Evolutionary conservation across 2,888 invertebrate species (phyloP).

Genomic region (Sarcophaga rosellei): DNA sequence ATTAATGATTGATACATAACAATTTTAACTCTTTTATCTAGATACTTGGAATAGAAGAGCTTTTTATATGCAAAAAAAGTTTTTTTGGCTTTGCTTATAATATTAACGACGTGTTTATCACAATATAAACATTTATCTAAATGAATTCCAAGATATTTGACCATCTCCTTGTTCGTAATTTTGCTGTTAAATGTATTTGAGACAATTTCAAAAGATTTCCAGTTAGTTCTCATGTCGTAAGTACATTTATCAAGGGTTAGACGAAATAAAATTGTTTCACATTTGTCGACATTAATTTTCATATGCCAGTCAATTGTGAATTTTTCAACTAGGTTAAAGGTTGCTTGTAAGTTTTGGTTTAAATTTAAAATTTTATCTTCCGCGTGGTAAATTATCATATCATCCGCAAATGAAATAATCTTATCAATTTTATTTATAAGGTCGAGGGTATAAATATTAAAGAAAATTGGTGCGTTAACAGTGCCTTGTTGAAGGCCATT

Average conservation of each 20-base stretch:
- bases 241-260: too few species aligned
- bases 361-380: conserved; percentile 17
- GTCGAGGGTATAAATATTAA: neutral
- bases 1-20: neutral
- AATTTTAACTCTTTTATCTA: neutral
- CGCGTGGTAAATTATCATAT: conserved; percentile 6
- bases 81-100: too few species aligned
- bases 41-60: neutral
- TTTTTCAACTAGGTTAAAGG: neutral
- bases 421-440: neutral
- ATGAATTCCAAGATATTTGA: neutral
- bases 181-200: too few species aligned
- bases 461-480: neutral
- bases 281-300: neutral
- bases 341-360: neutral
- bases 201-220: neutral
- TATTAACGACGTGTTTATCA: too few species aligned
- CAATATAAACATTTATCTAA: neutral
- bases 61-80: too few species aligned
- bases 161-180: too few species aligned
- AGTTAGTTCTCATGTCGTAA: too few species aligned
- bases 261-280: neutral
- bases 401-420: conserved; percentile 24
- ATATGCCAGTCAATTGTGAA: neutral
- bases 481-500: too few species aligned